Evolutionary conservation across 2,888 invertebrate genomes (phyloP).

Genomic region (Onchidella celtica): DNA sequence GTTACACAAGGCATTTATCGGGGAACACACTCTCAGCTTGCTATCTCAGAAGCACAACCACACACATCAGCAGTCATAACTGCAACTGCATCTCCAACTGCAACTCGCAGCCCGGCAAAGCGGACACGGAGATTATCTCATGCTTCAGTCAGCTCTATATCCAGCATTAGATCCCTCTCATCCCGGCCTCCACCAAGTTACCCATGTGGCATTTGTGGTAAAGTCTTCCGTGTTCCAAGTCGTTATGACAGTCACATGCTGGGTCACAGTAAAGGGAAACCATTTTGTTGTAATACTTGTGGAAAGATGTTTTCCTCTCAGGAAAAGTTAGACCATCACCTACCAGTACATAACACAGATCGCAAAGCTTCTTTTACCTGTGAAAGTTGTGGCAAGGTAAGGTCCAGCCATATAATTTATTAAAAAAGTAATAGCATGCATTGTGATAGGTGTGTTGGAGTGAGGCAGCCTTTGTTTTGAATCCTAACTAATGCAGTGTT

Average conservation of each 20-base stretch:
- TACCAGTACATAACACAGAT: conserved; percentile 52
- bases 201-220: conserved; percentile 54
- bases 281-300: conserved; percentile 54
- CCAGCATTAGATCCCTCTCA: conserved; percentile 15
- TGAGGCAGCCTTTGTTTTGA: too few relatives aligned
- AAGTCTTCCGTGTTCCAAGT: conserved; percentile 54
- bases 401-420: not conserved
- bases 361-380: conserved; percentile 52
- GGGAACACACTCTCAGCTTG: conserved; percentile 9
- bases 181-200: conserved; percentile 48
- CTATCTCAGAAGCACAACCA: not conserved
- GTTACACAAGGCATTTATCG: conserved; percentile 47
- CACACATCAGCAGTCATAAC: not conserved
- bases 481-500: too few relatives aligned
- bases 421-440: too few relatives aligned
- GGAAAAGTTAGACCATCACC: conserved; percentile 52
- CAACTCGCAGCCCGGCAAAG: conserved; percentile 16
- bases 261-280: conserved; percentile 55
- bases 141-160: conserved; percentile 8
- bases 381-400: conserved; percentile 51
- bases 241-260: conserved; percentile 56
- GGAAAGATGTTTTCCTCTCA: conserved; percentile 56
- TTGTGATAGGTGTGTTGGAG: too few relatives aligned
- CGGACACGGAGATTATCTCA: conserved; percentile 35
- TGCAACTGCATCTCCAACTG: not conserved